A percentile compares a stretch with the other conserved stretches of the same genome.
Evolutionary conservation across 1,140 invertebrate genomes (phyloP).

Genomic region (Anagrus nilaparvatae): DNA sequence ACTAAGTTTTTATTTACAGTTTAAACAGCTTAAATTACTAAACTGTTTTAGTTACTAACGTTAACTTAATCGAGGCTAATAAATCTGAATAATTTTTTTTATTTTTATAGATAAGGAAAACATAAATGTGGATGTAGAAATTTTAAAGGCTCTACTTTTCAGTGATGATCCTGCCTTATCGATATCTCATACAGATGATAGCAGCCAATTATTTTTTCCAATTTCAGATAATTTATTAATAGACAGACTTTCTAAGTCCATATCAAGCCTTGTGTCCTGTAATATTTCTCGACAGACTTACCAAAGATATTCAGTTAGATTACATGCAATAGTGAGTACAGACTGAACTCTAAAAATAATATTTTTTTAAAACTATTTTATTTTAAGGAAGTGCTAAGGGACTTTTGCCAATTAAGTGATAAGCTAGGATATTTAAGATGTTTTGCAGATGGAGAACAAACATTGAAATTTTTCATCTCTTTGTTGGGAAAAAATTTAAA

Average conservation of each 20-base stretch:
- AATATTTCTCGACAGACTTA: constrained; percentile 28
- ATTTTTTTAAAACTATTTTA: constrained; percentile 4
- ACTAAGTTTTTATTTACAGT: too few species aligned
- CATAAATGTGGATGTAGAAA: constrained; percentile 9
- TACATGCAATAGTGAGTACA: constrained; percentile 26
- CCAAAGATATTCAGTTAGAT: constrained; percentile 28
- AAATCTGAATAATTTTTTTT: too few species aligned
- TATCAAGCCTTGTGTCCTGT: constrained; percentile 24
- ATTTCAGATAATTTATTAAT: constrained; percentile 15
- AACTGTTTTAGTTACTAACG: too few species aligned
- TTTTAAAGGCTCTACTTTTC: constrained; percentile 1
- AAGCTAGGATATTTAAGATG: constrained; percentile 5
- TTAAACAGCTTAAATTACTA: too few species aligned
- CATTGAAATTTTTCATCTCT: constrained; percentile 13
- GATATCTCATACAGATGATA: not conserved
- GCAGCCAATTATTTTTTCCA: constrained; percentile 14
- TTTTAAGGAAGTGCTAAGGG: constrained; percentile 21
- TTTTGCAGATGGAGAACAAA: constrained; percentile 17
- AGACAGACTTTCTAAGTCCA: constrained; percentile 19
- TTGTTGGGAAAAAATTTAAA: constrained; percentile 27
- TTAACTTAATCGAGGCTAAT: too few species aligned
- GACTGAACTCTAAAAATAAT: constrained; percentile 1
- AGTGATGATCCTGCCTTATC: not conserved
- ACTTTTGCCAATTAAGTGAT: constrained; percentile 15
- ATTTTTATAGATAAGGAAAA: too few species aligned